These are phyloP conservation scores for Scrobipalpa atriplicella DNA, from an alignment of 2,888 invertebrate species.

Conservation along the genomic window DNA sequence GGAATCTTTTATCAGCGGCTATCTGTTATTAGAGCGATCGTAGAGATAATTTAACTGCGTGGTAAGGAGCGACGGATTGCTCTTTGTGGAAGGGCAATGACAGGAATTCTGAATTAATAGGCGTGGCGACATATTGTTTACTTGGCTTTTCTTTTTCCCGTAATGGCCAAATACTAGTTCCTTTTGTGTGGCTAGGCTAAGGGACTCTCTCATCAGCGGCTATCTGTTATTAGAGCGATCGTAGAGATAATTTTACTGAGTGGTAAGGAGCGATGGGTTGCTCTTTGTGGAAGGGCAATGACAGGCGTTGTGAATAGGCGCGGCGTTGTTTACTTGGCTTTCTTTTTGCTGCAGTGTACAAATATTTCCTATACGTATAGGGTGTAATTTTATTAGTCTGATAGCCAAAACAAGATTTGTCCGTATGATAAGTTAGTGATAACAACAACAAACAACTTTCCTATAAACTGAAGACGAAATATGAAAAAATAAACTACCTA, in stretches of 20 bases:
- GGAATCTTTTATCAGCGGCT: constrained; percentile 25
- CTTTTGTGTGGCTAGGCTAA: constrained; percentile 6
- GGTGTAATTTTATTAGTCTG: no score
- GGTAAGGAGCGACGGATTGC: constrained; percentile 23
- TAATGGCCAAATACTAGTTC: neutral
- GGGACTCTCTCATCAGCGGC: constrained; percentile 24
- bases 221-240: constrained; percentile 17
- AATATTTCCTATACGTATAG: no score
- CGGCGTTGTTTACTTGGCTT: neutral
- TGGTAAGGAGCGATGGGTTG: constrained; percentile 24
- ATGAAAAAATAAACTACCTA: no score
- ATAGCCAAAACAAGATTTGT: no score
- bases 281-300: neutral
- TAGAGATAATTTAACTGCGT: constrained; percentile 24
- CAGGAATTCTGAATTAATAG: no score
- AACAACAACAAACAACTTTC: no score
- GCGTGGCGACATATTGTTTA: constrained; percentile 7
- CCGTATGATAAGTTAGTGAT: no score
- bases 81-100: neutral
- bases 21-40: constrained; percentile 19
- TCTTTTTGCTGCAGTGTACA: neutral
- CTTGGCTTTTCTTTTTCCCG: neutral
- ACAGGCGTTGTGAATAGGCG: no score
- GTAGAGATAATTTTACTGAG: constrained; percentile 22
- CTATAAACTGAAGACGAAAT: no score